These are phyloP conservation scores for Lycophotia porphyrea DNA, from an alignment of 2,888 invertebrate species.

Conservation along the genomic window DNA sequence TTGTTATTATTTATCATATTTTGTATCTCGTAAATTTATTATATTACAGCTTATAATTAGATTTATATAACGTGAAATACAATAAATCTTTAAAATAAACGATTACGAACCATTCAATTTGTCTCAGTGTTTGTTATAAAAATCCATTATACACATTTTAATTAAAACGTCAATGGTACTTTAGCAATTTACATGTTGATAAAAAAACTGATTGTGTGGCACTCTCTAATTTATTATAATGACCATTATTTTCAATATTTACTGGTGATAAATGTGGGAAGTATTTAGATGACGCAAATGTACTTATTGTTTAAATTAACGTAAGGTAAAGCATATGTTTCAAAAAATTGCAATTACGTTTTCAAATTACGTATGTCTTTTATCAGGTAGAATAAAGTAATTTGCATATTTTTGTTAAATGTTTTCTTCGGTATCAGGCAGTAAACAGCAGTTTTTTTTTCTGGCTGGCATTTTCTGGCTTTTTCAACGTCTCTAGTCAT, in stretches of 20 bases:
- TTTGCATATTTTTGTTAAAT: background rate
- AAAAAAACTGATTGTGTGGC: constrained; percentile 31
- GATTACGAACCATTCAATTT: constrained; percentile 23
- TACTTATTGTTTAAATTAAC: background rate
- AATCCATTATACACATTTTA: constrained; percentile 25
- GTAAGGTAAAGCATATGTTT: background rate
- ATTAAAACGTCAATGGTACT: constrained; percentile 2
- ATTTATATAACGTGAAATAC: background rate
- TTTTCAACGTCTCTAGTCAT: background rate
- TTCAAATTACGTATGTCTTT: background rate
- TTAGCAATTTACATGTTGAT: constrained; percentile 20
- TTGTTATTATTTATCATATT: too few relatives aligned
- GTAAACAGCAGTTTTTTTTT: background rate
- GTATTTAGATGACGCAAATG: constrained; percentile 17
- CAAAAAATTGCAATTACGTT: background rate
- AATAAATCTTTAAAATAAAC: constrained; percentile 10
- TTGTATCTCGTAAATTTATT: too few relatives aligned
- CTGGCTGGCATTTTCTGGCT: too few relatives aligned
- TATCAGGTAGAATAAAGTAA: background rate
- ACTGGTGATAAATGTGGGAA: constrained; percentile 32
- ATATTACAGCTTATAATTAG: background rate
- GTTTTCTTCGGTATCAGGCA: background rate
- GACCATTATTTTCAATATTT: constrained; percentile 14
- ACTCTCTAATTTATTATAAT: constrained; percentile 42
- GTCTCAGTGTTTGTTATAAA: background rate